Conservation (phyloP, 1,140 invertebrate species). For the Diorhabda elongata region DNA sequence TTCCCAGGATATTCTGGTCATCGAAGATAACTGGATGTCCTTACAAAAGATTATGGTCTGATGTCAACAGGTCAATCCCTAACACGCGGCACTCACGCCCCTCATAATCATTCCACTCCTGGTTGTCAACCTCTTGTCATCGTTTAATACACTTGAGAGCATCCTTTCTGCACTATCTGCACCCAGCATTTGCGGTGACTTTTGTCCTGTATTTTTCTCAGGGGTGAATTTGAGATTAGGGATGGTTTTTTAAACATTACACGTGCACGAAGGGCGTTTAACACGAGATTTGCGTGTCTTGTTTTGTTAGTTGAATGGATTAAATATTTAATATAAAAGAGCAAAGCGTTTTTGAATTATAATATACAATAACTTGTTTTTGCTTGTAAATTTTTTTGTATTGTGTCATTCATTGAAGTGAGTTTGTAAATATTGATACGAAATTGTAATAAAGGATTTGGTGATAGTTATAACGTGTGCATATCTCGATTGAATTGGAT, state of each 20-base stretch:
- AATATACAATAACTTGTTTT: no score
- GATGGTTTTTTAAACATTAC: constrained; percentile 1
- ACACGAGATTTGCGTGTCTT: not conserved
- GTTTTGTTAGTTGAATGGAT: not conserved
- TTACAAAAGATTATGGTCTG: not conserved
- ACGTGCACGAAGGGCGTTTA: constrained; percentile 1
- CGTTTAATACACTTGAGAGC: constrained; percentile 7
- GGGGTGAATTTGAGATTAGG: not conserved
- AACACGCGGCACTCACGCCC: constrained; percentile 8
- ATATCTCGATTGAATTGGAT: no score
- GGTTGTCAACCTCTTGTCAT: constrained; percentile 9
- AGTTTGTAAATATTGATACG: no score
- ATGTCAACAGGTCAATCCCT: constrained; percentile 10
- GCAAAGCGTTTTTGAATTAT: no score
- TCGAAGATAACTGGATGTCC: constrained; percentile 6
- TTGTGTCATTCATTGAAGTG: no score
- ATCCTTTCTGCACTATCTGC: constrained; percentile 1
- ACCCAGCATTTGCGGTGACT: not conserved
- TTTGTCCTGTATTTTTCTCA: not conserved
- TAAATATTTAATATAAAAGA: not conserved
- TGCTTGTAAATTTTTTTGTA: no score
- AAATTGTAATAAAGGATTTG: no score
- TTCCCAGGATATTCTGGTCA: constrained; percentile 14
- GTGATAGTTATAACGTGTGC: no score
- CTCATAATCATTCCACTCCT: not conserved